These are phyloP conservation scores for Dendronephthya gigantea DNA, from an alignment of 64 coral and sea anemone genomes.

Conservation along the genomic window DNA sequence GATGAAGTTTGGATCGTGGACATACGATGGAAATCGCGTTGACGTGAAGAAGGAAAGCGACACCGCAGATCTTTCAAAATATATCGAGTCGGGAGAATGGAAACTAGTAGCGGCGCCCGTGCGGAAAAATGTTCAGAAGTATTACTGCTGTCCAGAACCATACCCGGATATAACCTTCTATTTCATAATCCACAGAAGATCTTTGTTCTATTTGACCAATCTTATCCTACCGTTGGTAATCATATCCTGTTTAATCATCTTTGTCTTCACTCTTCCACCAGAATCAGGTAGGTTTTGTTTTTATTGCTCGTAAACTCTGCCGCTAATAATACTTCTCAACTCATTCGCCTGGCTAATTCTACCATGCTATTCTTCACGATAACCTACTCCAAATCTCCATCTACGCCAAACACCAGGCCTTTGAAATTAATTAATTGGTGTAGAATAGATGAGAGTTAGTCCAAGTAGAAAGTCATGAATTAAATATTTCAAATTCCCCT, in stretches of 20 bases:
- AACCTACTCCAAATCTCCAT: too few species aligned
- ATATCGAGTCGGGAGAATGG: slow-evolving; percentile 4
- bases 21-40: neutral
- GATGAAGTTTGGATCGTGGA: slow-evolving; percentile 3
- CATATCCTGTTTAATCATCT: slow-evolving; percentile 70
- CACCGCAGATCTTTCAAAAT: neutral
- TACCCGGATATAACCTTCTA: slow-evolving; percentile 38
- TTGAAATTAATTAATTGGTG: neutral
- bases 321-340: too few species aligned
- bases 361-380: too few species aligned
- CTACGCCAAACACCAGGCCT: too few species aligned
- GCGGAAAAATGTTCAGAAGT: neutral
- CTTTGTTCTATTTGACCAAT: slow-evolving; percentile 94
- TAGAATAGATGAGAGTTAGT: neutral
- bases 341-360: too few species aligned
- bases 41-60: neutral
- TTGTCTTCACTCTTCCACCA: slow-evolving; percentile 73
- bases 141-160: neutral
- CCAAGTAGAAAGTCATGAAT: neutral
- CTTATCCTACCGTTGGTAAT: slow-evolving; percentile 83
- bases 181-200: slow-evolving; percentile 67
- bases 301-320: too few species aligned
- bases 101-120: neutral
- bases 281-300: slow-evolving; percentile 87
- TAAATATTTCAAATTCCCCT: neutral